A percentile compares a stretch with the other conserved stretches of the same genome.
These are phyloP conservation scores for Drosophila borborema DNA, from an alignment of 2,888 invertebrate species.

Conservation along the genomic window DNA sequence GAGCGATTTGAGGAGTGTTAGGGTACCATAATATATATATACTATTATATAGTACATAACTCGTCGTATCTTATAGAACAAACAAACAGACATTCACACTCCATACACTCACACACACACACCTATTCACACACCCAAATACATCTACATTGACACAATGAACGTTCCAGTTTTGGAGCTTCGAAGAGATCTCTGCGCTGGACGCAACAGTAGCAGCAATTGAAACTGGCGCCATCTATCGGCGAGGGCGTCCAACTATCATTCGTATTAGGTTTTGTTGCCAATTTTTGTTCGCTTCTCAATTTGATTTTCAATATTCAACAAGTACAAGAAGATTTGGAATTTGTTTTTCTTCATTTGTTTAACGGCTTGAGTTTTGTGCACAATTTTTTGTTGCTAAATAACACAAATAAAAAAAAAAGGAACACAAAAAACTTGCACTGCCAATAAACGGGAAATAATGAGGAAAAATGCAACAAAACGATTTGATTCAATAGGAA, in stretches of 20 bases:
- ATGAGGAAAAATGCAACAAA: slow-evolving; percentile 24
- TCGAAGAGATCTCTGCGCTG: slow-evolving; percentile 52
- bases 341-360: slow-evolving; percentile 1
- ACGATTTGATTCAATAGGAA: slow-evolving; percentile 8
- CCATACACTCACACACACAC: slow-evolving; percentile 13
- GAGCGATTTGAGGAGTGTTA: slow-evolving; percentile 55
- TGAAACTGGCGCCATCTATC: slow-evolving; percentile 24
- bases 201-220: slow-evolving; percentile 38
- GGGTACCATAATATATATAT: slow-evolving; percentile 64
- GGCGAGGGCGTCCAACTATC: slow-evolving; percentile 1
- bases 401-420: slow-evolving; percentile 26
- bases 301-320: slow-evolving; percentile 13
- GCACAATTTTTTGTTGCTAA: slow-evolving; percentile 18
- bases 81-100: slow-evolving; percentile 34
- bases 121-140: slow-evolving; percentile 9
- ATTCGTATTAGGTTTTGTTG: slow-evolving; percentile 13
- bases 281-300: background rate
- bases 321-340: background rate
- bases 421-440: slow-evolving; percentile 62
- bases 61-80: slow-evolving; percentile 68
- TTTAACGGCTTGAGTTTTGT: slow-evolving; percentile 42
- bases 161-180: slow-evolving; percentile 24
- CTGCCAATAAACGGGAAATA: slow-evolving; percentile 61
- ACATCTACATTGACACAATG: slow-evolving; percentile 10
- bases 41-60: slow-evolving; percentile 76